A percentile compares a stretch with the other conserved stretches of the same genome.
Evolutionary conservation across 2,797 vertebrate genomes (phyloP).

Genomic region (Pelobates cultripes): DNA sequence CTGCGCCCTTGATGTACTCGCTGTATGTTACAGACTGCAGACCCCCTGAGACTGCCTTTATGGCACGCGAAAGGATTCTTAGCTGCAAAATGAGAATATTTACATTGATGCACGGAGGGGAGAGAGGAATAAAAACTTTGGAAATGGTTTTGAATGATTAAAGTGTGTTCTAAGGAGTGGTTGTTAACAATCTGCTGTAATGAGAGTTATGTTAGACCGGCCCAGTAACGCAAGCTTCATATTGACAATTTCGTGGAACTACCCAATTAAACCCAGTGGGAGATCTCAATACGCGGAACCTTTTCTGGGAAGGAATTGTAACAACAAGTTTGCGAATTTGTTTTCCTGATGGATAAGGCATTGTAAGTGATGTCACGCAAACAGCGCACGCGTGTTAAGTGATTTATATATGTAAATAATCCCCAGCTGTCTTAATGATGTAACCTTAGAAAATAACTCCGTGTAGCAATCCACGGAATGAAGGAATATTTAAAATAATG

Average conservation of each 20-base stretch:
- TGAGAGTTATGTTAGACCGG: slow-evolving; percentile 11
- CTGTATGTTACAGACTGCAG: slow-evolving; percentile 27
- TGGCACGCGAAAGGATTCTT: slow-evolving; percentile 35
- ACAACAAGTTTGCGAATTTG: background rate
- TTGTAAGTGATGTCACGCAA: background rate
- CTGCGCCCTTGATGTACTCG: slow-evolving; percentile 38
- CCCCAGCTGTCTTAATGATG: too few species aligned
- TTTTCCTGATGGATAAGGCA: background rate
- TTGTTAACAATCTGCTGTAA: slow-evolving; percentile 6
- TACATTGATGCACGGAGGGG: slow-evolving; percentile 9
- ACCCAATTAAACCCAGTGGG: slow-evolving; percentile 10
- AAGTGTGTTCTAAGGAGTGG: slow-evolving; percentile 4
- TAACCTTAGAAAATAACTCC: too few species aligned
- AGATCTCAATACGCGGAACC: background rate
- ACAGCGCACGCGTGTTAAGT: too few species aligned
- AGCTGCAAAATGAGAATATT: slow-evolving; percentile 33
- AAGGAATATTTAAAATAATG: too few species aligned
- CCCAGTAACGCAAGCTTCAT: background rate
- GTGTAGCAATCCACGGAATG: too few species aligned
- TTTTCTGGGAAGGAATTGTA: background rate
- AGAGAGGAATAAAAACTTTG: slow-evolving; percentile 20
- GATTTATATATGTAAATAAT: too few species aligned
- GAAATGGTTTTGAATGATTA: slow-evolving; percentile 10
- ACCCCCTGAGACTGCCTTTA: slow-evolving; percentile 46
- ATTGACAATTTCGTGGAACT: background rate